Conservation (phyloP, 2,888 invertebrate genomes). For the Charanyca ferruginea region DNA sequence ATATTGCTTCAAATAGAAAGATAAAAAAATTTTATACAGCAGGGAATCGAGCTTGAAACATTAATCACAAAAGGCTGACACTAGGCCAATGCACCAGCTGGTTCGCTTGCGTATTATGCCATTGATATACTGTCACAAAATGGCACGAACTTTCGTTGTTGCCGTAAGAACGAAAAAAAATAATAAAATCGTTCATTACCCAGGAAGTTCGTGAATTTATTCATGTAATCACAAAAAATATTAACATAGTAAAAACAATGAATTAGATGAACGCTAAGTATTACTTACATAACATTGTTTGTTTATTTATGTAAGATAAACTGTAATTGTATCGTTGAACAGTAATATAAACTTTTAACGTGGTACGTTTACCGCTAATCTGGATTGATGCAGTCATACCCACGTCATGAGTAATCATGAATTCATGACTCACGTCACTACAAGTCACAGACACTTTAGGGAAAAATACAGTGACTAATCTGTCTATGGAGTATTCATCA, state of each 20-base stretch:
- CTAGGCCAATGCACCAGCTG: constrained; percentile 45
- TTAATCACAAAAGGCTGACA: constrained; percentile 50
- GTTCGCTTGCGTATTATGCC: constrained; percentile 39
- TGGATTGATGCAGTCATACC: constrained; percentile 23
- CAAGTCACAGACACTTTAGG: constrained; percentile 3
- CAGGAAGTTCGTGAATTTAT: neutral
- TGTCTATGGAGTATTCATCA: constrained; percentile 6
- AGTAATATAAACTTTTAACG: constrained; percentile 21
- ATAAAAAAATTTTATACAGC: constrained; percentile 12
- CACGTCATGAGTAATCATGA: neutral
- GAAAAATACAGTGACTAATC: constrained; percentile 35
- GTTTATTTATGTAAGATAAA: too few species aligned
- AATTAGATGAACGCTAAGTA: too few species aligned
- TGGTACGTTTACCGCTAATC: neutral
- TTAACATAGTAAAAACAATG: too few species aligned
- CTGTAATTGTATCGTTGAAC: constrained; percentile 4
- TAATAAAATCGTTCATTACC: constrained; percentile 14
- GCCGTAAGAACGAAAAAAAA: constrained; percentile 1
- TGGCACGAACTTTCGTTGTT: constrained; percentile 7
- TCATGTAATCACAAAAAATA: too few species aligned
- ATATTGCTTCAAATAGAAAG: neutral
- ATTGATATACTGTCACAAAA: constrained; percentile 38
- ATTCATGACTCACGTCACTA: constrained; percentile 34
- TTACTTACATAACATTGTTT: too few species aligned
- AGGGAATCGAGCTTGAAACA: constrained; percentile 18